Base-by-base conservation (phyloP, 2,113 vertebrate species). In the Crypturellus undulatus region DNA sequence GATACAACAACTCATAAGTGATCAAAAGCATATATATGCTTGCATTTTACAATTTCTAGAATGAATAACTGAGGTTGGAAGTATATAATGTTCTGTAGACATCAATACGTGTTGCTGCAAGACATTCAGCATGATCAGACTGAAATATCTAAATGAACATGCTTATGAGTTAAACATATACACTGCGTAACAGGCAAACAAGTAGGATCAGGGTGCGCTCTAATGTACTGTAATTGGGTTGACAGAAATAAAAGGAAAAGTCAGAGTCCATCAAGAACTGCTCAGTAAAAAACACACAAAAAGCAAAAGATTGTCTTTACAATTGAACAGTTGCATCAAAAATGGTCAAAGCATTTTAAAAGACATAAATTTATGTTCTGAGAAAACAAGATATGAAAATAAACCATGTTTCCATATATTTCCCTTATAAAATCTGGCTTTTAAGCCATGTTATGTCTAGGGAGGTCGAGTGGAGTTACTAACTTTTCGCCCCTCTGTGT, bases 241-340 rank as follows among this genome's bases (percentile, higher is more conserved):
- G 98, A 98, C 98, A 98, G 98, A 98, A 98, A 98, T 97, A 98
- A 98, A 98, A 98, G 97, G 98, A 97, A 98, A 98, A 98, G 98
- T 98, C 96, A 97, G 96, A 98, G 98, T 97, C 97, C 97, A 98
- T 98, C 98, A 98, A 98, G 98, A 98, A 98, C 96, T 98, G 96
- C 97, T 98, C 97, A 96, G 98, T 97, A 98, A 98, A 98, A 97
- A 98, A 86, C 87, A 89, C 82, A 96, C 93, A 97, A 92, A 97
- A 97, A 83, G 83, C 92, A 94, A 97, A 94, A 94, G 95, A 92
- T 93, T 97, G 96, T 95, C 97, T 97, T 96, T 97, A 78, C 95
- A 97, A 97, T 96, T 97, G 97, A 97, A 98, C 93, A 97, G 96
- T 94, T 94, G 82, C 87, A 97, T 97, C 97, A 97, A 98, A 98